Evolutionary conservation across 2,113 vertebrate genomes (phyloP), one percentile per base, ranked within the genome.

Genomic region (Cochlearius cochlearius): DNA sequence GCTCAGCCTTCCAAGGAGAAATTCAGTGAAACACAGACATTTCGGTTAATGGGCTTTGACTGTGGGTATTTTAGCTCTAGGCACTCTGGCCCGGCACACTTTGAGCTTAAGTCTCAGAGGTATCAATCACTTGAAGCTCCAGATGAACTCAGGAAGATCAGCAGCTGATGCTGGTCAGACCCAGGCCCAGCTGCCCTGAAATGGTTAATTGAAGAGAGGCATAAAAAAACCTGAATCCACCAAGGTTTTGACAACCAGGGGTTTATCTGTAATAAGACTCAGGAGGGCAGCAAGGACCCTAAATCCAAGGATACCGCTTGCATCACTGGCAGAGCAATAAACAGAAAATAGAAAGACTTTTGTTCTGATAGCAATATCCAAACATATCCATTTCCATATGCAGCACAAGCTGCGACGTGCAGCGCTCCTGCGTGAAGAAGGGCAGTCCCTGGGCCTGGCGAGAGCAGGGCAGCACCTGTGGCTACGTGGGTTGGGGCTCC

Each of bases 61-160:
- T 94, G 59, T 13, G 79, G 59, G 67, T 90, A 86, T 86, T 94
- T 95, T 86, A 53, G 50, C 72, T 80, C 50, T 27, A 83, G 75
- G 90, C 86, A 71, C n/a, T 55, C 19, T 39, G 2, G 6, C 74
- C 43, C 77, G 15, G 25, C 86, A 49, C 52, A 72, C 60, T 84
- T 64, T 74, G 83, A 86, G 90, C 64, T 89, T 81, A 59, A 95
- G 94, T 94, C 88, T 63, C 88, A 25, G 59, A 73, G 56, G 55
- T 80, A 88, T 93, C 82, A 86, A 77, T 88, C 88, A 90, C 63
- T 66, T 50, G 55, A 64, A 79, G 86, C 85, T 86, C 77, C 72
- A 68, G 76, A 59, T 88, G 73, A 95, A 80, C 55, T 83, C 76
- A 26, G 23, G 34, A 60, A 55, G 45, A 92, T 47, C 59, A 84